phyloP scores from a whole-genome alignment of 2,888 invertebrate species.

The Drosophila anomalata region DNA sequence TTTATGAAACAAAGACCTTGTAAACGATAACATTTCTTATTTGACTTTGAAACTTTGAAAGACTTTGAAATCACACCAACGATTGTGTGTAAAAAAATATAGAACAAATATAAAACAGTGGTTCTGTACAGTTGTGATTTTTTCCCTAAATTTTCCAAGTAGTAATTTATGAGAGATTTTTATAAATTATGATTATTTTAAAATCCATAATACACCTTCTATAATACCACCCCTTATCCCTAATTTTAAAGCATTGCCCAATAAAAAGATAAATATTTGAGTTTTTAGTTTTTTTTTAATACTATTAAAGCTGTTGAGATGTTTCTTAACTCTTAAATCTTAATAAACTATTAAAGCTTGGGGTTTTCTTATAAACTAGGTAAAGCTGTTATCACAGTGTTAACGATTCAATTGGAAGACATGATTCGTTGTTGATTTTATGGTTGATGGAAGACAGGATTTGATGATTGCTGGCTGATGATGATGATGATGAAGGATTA shows the following conservation, averaged over 20 bases:
- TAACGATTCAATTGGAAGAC: slow-evolving; percentile 48
- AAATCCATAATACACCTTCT: no score
- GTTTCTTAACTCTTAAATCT: slow-evolving; percentile 5
- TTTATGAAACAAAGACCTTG: background rate
- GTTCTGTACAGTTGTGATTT: no score
- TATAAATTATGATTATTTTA: no score
- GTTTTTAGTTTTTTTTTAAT: slow-evolving; percentile 21
- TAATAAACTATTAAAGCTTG: slow-evolving; percentile 32
- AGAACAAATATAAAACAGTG: no score
- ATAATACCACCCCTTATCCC: background rate
- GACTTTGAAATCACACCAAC: background rate
- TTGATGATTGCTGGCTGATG: slow-evolving; percentile 43
- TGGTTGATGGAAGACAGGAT: slow-evolving; percentile 28
- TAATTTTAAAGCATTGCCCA: background rate
- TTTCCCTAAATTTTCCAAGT: no score
- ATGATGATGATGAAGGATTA: slow-evolving; percentile 36
- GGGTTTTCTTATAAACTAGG: slow-evolving; percentile 32
- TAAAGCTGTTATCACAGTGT: slow-evolving; percentile 64
- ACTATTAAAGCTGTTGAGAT: slow-evolving; percentile 37
- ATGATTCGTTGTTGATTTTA: slow-evolving; percentile 32
- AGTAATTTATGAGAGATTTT: no score
- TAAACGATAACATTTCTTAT: background rate
- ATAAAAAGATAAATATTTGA: background rate
- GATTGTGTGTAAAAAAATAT: no score
- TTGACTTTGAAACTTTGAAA: background rate